Evolutionary conservation across 2,113 vertebrate genomes (phyloP).

Genomic region (Thamnophis sirtalis): DNA sequence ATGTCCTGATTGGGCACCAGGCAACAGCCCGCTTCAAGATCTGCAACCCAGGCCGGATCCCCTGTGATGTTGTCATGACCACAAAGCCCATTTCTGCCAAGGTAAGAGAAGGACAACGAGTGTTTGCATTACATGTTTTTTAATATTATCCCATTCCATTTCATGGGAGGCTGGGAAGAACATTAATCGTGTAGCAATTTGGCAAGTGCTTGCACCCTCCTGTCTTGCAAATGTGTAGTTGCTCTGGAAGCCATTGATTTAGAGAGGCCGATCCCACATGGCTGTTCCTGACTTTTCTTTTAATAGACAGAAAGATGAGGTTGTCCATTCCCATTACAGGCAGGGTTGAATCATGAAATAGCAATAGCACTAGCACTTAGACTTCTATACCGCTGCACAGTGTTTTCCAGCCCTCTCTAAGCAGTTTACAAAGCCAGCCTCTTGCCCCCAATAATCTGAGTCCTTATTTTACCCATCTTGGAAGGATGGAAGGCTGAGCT

Average conservation of each 20-base stretch:
- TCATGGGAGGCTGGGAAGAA: background rate
- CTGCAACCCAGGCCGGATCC: constrained; percentile 73
- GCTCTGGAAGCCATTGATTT: background rate
- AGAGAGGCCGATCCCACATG: background rate
- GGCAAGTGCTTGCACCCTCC: background rate
- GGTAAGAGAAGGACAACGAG: constrained; percentile 61
- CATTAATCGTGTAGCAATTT: background rate
- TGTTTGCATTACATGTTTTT: background rate
- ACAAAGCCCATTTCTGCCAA: constrained; percentile 67
- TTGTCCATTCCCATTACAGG: background rate
- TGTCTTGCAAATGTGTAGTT: background rate
- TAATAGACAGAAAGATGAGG: background rate
- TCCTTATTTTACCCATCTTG: too few species aligned
- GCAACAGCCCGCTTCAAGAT: constrained; percentile 82
- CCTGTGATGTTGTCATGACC: constrained; percentile 71
- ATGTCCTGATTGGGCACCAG: constrained; percentile 71
- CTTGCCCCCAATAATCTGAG: too few species aligned
- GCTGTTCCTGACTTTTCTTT: background rate
- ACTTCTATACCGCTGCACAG: too few species aligned
- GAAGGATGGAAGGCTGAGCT: too few species aligned
- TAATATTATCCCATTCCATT: background rate
- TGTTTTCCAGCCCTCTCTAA: too few species aligned
- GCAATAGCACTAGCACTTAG: too few species aligned
- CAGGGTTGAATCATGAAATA: background rate
- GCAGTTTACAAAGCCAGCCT: too few species aligned